Conservation (phyloP, 2,113 vertebrate species). For the Epinephelus cyanopodus region DNA sequence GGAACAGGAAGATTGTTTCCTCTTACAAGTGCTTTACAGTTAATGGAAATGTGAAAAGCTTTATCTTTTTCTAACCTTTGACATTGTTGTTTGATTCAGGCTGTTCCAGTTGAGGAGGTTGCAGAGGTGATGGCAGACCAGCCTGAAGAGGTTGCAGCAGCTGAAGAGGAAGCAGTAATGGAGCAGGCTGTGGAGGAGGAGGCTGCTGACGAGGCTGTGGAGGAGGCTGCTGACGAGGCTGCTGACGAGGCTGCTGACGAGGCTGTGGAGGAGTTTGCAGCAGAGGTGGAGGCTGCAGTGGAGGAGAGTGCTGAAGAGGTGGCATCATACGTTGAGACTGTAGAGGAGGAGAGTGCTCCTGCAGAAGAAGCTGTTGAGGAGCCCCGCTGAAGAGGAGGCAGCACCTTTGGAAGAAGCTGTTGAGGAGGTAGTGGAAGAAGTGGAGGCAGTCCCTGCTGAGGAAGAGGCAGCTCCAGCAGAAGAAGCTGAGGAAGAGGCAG, state of each 20-base stretch:
- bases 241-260: slow-evolving; percentile 8
- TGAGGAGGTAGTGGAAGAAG: slow-evolving; percentile 19
- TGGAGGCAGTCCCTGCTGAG: neutral
- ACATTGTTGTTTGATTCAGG: slow-evolving; percentile 13
- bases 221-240: slow-evolving; percentile 1
- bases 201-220: neutral
- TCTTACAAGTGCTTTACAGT: neutral
- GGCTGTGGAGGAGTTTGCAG: slow-evolving; percentile 14
- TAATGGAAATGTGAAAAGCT: neutral
- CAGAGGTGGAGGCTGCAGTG: slow-evolving; percentile 10
- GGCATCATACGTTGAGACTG: neutral
- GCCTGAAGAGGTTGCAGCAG: slow-evolving; percentile 17
- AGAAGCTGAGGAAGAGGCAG: neutral
- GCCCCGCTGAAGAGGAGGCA: slow-evolving; percentile 28
- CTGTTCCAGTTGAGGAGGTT: slow-evolving; percentile 39
- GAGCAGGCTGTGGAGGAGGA: neutral
- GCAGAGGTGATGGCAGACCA: slow-evolving; percentile 12
- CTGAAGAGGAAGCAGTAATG: slow-evolving; percentile 10
- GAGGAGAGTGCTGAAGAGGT: neutral
- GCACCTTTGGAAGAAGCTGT: neutral
- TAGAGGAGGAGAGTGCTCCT: slow-evolving; percentile 29
- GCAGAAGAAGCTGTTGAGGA: neutral
- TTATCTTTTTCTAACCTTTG: neutral
- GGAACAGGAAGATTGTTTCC: neutral
- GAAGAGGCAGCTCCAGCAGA: neutral